Evolutionary conservation across 2,888 invertebrate species (phyloP).

Genomic region (Sinelater perroti): DNA sequence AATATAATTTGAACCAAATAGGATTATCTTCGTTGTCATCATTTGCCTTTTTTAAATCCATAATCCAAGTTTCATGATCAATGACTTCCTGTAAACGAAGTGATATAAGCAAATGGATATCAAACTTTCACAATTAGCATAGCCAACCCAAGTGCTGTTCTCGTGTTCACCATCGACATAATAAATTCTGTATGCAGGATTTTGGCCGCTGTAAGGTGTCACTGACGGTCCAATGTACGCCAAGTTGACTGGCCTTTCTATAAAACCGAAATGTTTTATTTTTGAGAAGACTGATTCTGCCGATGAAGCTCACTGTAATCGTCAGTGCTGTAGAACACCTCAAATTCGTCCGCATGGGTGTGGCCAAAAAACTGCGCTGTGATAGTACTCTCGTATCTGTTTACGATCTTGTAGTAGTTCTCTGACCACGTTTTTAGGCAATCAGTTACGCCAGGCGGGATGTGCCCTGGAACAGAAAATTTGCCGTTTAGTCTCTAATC

Average conservation of each 20-base stretch:
- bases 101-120: background rate
- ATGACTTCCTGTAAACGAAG: conserved; percentile 81
- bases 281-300: too few relatives aligned
- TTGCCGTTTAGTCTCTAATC: background rate
- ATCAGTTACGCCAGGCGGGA: conserved; percentile 92
- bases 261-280: conserved; percentile 45
- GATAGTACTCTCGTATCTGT: conserved; percentile 87
- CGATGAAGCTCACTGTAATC: conserved; percentile 71
- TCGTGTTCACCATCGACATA: conserved; percentile 92
- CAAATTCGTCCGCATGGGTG: conserved; percentile 92
- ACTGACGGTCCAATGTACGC: conserved; percentile 95
- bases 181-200: conserved; percentile 95
- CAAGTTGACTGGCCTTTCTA: conserved; percentile 81
- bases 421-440: conserved; percentile 95
- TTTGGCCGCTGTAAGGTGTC: conserved; percentile 89
- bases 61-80: conserved; percentile 95
- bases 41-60: conserved; percentile 93
- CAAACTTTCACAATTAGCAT: background rate
- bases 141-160: conserved; percentile 76
- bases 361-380: conserved; percentile 93
- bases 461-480: conserved; percentile 71
- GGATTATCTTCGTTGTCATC: conserved; percentile 77
- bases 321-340: conserved; percentile 87
- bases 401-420: conserved; percentile 88
- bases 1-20: conserved; percentile 88